Evolutionary conservation across 2,113 vertebrate species (phyloP), one percentile per base, ranked within the genome.

Genomic region (Pomatorhinus ruficollis): DNA sequence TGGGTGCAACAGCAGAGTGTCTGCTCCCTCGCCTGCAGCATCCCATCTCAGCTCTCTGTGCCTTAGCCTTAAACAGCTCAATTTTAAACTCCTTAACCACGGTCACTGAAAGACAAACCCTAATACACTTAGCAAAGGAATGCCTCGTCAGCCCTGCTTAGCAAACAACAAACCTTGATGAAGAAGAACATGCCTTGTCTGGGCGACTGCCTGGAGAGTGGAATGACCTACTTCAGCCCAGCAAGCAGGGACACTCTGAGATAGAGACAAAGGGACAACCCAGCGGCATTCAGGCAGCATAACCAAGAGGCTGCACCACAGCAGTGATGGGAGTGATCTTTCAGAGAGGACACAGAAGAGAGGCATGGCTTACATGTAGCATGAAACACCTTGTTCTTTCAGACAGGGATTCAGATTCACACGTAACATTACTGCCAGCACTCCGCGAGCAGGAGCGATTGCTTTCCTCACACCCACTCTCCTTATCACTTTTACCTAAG

Each of bases 161-260:
- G 54, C 60, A 56, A 91, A 83, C 53, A 94, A 91, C 93, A 92
- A 94, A 93, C 85, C 92, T 86, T 63, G 85, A 70, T 49, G 95
- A 91, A 90, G 93, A 40, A 87, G 79, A 93, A 81, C 64, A 71
- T 83, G 90, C 35, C 54, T 91, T 91, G 93, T 64, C 96, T 93
- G 93, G 79, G 74, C 22, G 81, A 85, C 11, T 89, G 93, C 83
- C 83, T 2, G 56, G 35, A 92, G 88, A 93, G 56, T 5, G n/a
- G 35, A 86, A 78, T 91, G 93, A 95, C 92, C 88, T 96, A 96
- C 65, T 95, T 96, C 88, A 90, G 90, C 37, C 33, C 45, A 74
- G 92, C 66, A 59, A 84, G 54, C 27, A 0, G 66, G 18, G 21
- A 69, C 7, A 15, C 39, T 40, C 69, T 8, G 52, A 63, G 52